Evolutionary conservation across 2,888 invertebrate species (phyloP), one percentile per base, ranked within the genome.

Genomic region (Oscheius sp.): DNA sequence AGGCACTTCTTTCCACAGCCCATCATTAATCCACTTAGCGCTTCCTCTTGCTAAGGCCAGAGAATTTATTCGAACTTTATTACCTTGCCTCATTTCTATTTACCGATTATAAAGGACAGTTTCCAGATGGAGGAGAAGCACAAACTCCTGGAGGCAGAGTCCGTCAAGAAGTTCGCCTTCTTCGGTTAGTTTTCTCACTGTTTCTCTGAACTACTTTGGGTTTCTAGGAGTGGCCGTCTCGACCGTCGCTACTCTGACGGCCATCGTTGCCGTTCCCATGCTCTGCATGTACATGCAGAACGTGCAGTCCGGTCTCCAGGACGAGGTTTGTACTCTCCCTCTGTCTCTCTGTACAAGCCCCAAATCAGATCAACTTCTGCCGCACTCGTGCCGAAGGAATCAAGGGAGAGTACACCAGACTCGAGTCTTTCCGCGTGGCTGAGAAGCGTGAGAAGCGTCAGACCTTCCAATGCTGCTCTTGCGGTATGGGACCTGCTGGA

Each of bases 141-240:
- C 57, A 84, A 82, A 73, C 71, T 83, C 32, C 63, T 79, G 42
- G 87, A 88, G 80, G 87, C 87, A 53, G 85, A 87, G 62, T 77
- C 79, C 60, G 80, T 86, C 65, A 84, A 86, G 78, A 83, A 81
- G 74, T 79, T 88, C 76, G 88, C 88, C 78, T 87, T 88, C 80
- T 84, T 84, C 78, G 88, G 72, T 68, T 13, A 33, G 68, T 68
- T 42, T 55, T 2, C n/a, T 53, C n/a, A 11, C 33, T 48, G 21
- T 21, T 35, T 60, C 37, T 37, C 13, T 33, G 33, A 33, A 7
- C 60, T 58, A 21, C 1, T 50, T 32, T 51, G n/a, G 47, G 3
- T 10, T 48, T 65, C n/a, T 4, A 68, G 68, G 72, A 66, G 81
- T 79, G 37, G 81, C 78, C 60, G 81, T 81, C 70, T 81, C 81